phyloP scores from a whole-genome alignment of 2,797 vertebrate species.

The Cossypha niveicapilla region DNA sequence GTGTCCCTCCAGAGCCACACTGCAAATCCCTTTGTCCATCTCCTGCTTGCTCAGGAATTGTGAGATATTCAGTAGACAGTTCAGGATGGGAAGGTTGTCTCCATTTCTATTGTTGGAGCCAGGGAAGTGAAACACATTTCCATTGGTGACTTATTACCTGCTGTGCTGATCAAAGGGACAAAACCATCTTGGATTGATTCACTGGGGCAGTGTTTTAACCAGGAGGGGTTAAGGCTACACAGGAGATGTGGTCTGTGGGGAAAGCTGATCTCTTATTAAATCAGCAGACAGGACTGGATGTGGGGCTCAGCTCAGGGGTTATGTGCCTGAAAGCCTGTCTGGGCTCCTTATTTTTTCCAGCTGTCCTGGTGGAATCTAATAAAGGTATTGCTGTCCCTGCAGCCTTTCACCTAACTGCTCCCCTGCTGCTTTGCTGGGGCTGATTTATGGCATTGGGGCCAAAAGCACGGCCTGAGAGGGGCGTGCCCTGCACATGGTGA shows the following conservation, averaged over 20 bases:
- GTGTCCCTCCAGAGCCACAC: conserved; percentile 82
- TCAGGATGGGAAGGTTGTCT: conserved; percentile 76
- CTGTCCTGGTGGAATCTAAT: not conserved
- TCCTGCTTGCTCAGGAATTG: conserved; percentile 81
- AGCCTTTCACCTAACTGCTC: not conserved
- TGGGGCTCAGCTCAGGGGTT: not conserved
- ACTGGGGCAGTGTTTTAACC: fast-evolving
- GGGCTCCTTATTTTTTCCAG: conserved; percentile 37
- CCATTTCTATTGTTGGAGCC: conserved; percentile 69
- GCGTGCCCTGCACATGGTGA: not conserved
- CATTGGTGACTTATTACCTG: not conserved
- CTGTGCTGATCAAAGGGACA: conserved; percentile 24
- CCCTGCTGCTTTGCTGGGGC: not conserved
- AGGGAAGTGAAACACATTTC: not conserved
- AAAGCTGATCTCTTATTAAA: conserved; percentile 11
- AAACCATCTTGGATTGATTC: conserved; percentile 11
- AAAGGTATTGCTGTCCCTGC: not conserved
- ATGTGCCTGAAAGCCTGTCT: not conserved
- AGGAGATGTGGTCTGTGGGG: not conserved
- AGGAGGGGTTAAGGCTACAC: not conserved
- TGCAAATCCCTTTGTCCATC: conserved; percentile 82
- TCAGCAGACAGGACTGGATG: not conserved
- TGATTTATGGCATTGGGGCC: not conserved
- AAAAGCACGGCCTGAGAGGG: fast-evolving
- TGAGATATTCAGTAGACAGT: conserved; percentile 80